Evolutionary conservation across 1,140 invertebrate genomes (phyloP).

Genomic region (Leptopilina boulardi): DNA sequence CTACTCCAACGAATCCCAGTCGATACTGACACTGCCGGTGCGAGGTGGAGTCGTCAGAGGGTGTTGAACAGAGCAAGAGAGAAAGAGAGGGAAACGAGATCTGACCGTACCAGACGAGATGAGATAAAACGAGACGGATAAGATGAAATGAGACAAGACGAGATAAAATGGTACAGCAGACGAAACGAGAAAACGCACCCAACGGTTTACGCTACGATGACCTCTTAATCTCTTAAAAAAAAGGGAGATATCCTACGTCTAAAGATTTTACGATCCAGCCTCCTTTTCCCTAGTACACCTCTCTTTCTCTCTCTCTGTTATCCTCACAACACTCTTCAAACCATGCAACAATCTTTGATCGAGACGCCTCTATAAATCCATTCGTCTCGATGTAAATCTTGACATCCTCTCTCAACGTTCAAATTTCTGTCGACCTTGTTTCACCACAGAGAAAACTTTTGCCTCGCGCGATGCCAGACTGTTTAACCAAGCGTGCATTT

Average conservation of each 20-base stretch:
- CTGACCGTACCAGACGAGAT: conserved; percentile 18
- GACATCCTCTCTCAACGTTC: neutral
- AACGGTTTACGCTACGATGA: neutral
- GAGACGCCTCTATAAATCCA: conserved; percentile 17
- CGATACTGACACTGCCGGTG: conserved; percentile 72
- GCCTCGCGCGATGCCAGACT: neutral
- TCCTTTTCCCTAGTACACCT: neutral
- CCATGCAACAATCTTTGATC: conserved; percentile 3
- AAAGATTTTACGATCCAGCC: neutral
- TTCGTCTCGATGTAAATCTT: neutral
- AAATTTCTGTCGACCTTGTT: conserved; percentile 21
- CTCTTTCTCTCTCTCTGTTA: neutral
- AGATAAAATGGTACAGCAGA: neutral
- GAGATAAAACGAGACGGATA: conserved; percentile 13
- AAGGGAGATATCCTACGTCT: neutral
- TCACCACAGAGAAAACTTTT: conserved; percentile 16
- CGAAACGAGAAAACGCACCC: neutral
- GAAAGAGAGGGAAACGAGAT: conserved; percentile 36
- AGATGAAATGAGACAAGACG: neutral
- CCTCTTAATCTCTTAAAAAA: neutral
- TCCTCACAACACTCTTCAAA: neutral
- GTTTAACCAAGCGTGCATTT: conserved; percentile 27
- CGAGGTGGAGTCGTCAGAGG: conserved; percentile 74
- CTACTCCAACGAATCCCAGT: conserved; percentile 66
- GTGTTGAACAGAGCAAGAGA: conserved; percentile 65